Evolutionary conservation across 2,113 vertebrate genomes (phyloP).

Genomic region (Leucosticte australis): DNA sequence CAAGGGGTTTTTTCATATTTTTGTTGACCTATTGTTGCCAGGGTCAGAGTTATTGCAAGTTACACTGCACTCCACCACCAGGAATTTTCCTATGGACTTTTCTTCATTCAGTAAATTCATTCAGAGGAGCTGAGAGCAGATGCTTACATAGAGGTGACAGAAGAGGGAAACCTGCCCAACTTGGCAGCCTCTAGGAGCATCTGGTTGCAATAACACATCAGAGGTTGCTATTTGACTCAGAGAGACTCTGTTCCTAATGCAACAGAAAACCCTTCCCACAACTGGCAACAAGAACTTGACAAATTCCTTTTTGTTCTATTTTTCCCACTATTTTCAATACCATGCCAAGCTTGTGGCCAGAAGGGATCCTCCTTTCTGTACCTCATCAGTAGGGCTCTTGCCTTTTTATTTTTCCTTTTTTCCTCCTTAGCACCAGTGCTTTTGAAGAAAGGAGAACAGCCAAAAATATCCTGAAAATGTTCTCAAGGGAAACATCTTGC

Average conservation of each 20-base stretch:
- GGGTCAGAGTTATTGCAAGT: background rate
- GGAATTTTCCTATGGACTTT: background rate
- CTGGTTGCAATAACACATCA: conserved; percentile 9
- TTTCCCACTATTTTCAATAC: background rate
- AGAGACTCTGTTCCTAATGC: background rate
- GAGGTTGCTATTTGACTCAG: background rate
- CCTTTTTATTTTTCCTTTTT: background rate
- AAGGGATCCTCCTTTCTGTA: background rate
- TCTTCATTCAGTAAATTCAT: background rate
- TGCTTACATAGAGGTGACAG: background rate
- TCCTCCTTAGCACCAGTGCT: background rate
- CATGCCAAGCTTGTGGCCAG: background rate
- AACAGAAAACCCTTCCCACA: background rate
- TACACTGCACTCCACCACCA: background rate
- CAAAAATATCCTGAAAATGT: background rate
- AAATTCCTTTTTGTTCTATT: background rate
- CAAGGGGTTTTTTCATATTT: background rate
- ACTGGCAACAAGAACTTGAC: background rate
- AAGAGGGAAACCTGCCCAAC: background rate
- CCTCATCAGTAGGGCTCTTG: background rate
- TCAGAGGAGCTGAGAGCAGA: background rate
- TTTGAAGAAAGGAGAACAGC: background rate
- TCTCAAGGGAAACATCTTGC: background rate
- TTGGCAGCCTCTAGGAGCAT: background rate
- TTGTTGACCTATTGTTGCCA: background rate